Percentiles rank a stretch among this genome's conserved stretches.
Evolutionary conservation across 2,113 vertebrate genomes (phyloP).

Genomic region (Baryphthengus martii): DNA sequence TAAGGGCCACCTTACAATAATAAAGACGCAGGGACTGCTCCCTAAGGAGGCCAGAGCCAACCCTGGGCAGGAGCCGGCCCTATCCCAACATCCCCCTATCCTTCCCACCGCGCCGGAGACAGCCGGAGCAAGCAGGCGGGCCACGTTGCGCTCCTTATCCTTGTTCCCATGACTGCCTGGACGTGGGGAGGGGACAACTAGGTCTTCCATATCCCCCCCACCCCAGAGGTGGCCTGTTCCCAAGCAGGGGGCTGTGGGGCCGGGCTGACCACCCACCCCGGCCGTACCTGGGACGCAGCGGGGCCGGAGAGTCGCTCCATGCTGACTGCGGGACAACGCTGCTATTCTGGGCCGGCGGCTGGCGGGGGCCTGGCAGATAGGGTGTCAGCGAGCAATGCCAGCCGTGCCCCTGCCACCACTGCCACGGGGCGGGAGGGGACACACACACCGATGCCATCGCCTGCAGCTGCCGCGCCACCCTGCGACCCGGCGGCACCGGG

Average conservation of each 20-base stretch:
- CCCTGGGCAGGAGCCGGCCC: not conserved
- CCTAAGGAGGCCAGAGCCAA: not conserved
- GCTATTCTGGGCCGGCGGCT: conserved; percentile 60
- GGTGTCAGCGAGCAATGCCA: conserved; percentile 48
- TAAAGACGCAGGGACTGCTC: not conserved
- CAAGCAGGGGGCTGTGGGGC: fast-evolving
- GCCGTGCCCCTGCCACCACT: not conserved
- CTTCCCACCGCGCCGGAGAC: not conserved
- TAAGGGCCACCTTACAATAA: not conserved
- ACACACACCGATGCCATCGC: not conserved
- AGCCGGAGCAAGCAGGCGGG: not conserved
- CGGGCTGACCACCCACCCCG: not conserved
- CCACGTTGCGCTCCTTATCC: not conserved
- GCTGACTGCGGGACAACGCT: conserved; percentile 21
- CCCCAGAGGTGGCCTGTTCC: not conserved
- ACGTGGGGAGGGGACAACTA: fast-evolving
- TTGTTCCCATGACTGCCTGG: not conserved
- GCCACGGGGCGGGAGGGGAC: not conserved
- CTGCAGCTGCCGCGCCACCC: not conserved
- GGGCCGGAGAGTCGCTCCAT: conserved; percentile 37
- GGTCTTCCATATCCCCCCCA: not conserved
- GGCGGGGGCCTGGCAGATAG: conserved; percentile 35
- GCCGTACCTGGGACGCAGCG: conserved; percentile 16
- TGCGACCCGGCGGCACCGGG: not conserved
- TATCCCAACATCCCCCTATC: not conserved